Base-by-base conservation (phyloP, 2,888 invertebrate species). In the Dermolepida albohirtum region DNA sequence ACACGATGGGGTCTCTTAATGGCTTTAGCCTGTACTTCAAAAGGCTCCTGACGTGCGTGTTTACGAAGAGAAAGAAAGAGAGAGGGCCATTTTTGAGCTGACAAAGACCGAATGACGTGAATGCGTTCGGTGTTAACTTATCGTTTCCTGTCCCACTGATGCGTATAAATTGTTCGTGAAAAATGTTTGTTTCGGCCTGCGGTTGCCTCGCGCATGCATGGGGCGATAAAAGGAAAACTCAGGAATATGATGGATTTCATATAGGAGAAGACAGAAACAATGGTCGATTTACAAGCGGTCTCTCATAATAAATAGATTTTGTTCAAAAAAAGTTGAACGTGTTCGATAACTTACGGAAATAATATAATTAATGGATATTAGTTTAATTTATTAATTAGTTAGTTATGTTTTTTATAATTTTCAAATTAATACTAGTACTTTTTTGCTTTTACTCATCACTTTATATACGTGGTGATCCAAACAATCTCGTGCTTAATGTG, bases 1-100 rank as follows among this genome's bases (percentile, higher is more conserved):
- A 75, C 77, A 72, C 77, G 76, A 77, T 78, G 78, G 79, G 78
- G 77, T 75, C 77, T 76, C 76, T 78, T 80, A 80, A 80, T 80
- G 80, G 70, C 65, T 67, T 70, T 65, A 64, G 67, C 67, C 67
- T 70, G 70, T 70, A 67, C 67, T 67, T 67, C 63, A 67, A 69
- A 70, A 66, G 64, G 64, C 54, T 68, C 66, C 66, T 64, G 66
- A 66, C 66, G 71, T 69, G 68, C 67, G 70, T 68, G 70, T 63
- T 68, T 64, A 66, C 47, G 52, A 59, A 47, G 64, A 63, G 65
- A 17, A 34, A 14, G 40, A 22, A 44, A 40, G 29, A 22, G 29
- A 14, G 11, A 12, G 51, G 50, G 34, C 14, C 43, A 44, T 59
- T 50, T 49, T 39, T 29, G 7, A 27, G 16, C 49, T 29, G 57